Conservation (phyloP, 2,797 vertebrate species). For the Acanthiza pusilla region DNA sequence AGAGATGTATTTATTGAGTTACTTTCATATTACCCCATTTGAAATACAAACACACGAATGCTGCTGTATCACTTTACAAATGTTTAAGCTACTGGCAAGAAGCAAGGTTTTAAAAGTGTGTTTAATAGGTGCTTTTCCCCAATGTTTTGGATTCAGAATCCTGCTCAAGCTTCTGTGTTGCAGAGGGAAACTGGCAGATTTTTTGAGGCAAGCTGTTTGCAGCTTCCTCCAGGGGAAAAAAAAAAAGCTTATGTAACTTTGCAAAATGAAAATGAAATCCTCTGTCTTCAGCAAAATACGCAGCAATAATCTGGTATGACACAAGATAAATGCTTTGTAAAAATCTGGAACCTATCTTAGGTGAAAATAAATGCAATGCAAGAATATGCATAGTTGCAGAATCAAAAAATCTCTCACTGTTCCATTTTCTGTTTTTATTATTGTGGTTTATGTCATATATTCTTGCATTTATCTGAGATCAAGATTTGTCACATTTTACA, state of each 20-base stretch:
- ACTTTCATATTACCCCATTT: neutral
- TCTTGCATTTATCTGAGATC: neutral
- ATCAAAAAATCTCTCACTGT: neutral
- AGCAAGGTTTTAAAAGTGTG: neutral
- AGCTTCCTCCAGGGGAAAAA: neutral
- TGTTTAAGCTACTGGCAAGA: neutral
- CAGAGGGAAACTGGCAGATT: neutral
- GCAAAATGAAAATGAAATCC: conserved; percentile 17
- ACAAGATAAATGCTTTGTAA: neutral
- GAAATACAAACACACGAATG: neutral
- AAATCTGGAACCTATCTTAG: neutral
- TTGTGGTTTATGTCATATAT: neutral
- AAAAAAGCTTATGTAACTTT: conserved; percentile 15
- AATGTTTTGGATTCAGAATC: neutral
- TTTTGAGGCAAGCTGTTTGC: neutral
- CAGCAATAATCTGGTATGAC: conserved; percentile 14
- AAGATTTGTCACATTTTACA: neutral
- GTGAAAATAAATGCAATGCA: neutral
- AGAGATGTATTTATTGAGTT: neutral
- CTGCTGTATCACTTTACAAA: neutral
- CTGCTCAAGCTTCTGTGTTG: neutral
- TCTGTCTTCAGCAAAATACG: conserved; percentile 19
- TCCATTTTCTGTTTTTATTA: neutral
- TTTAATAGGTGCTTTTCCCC: neutral
- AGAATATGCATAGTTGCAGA: neutral